These are phyloP conservation scores for Urocyon cinereoargenteus DNA, from an alignment of 2,797 vertebrate species.

Conservation along the genomic window DNA sequence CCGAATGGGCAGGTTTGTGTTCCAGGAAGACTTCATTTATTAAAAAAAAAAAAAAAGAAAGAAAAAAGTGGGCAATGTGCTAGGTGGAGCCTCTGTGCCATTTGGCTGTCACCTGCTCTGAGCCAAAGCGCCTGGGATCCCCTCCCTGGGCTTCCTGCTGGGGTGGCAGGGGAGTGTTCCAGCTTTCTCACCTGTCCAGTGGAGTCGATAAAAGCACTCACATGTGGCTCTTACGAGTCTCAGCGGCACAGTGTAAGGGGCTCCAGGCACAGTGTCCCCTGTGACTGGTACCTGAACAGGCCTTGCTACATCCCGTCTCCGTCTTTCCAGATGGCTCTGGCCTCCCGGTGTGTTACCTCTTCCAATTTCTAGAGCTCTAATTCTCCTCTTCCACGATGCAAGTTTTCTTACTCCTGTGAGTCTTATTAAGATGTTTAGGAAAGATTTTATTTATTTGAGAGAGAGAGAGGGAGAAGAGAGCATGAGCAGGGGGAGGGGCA, in stretches of 20 bases:
- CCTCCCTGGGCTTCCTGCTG: neutral
- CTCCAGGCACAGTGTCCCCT: neutral
- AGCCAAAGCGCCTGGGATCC: neutral
- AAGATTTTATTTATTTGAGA: no score
- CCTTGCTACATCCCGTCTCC: neutral
- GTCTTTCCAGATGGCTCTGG: neutral
- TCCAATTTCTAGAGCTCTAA: neutral
- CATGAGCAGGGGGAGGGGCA: no score
- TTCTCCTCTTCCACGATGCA: neutral
- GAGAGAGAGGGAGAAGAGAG: no score
- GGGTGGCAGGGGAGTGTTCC: neutral
- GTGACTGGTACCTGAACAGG: rapidly evolving
- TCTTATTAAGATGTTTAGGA: neutral
- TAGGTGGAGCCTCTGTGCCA: neutral
- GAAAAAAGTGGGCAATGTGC: neutral
- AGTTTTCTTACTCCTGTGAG: neutral
- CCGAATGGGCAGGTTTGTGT: neutral
- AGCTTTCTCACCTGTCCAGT: neutral
- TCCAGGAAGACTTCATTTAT: constrained; percentile 37
- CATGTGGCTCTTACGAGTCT: neutral
- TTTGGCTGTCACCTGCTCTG: neutral
- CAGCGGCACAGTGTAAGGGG: neutral
- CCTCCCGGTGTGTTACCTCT: neutral
- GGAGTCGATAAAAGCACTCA: neutral
- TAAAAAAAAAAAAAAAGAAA: neutral